phyloP scores from a whole-genome alignment of 2,888 invertebrate genomes.

The Drosophila quinaria region DNA sequence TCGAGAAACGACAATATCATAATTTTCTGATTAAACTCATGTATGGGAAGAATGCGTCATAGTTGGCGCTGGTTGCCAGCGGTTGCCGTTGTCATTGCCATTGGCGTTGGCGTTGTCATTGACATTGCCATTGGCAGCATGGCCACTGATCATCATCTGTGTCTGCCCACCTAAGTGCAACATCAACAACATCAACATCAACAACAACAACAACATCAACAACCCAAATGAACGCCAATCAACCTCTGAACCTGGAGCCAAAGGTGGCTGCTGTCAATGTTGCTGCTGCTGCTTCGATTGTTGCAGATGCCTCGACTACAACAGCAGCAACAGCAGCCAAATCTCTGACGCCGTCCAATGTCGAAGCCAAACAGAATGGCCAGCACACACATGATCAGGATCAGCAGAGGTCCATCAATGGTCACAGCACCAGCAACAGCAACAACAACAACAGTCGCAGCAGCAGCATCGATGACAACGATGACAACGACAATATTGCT shows the following conservation, averaged over 20 bases:
- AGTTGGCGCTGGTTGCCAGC: slow-evolving; percentile 40
- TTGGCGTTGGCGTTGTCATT: background rate
- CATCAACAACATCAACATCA: slow-evolving; percentile 14
- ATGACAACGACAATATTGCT: slow-evolving; percentile 24
- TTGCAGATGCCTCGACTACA: slow-evolving; percentile 30
- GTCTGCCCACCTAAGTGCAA: slow-evolving; percentile 50
- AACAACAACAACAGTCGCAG: slow-evolving; percentile 46
- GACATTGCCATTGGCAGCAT: slow-evolving; percentile 22
- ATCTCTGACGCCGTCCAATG: slow-evolving; percentile 10
- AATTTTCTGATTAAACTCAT: slow-evolving; percentile 7
- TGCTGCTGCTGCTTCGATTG: slow-evolving; percentile 44
- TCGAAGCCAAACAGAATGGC: slow-evolving; percentile 53
- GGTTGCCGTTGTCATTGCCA: slow-evolving; percentile 33
- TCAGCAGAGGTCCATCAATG: slow-evolving; percentile 51
- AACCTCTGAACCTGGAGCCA: slow-evolving; percentile 66
- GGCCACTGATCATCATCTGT: slow-evolving; percentile 42
- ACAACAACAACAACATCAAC: slow-evolving; percentile 3
- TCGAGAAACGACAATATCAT: background rate
- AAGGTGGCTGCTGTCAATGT: slow-evolving; percentile 54
- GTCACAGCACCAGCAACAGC: slow-evolving; percentile 51
- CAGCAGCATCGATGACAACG: slow-evolving; percentile 48
- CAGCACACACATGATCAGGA: slow-evolving; percentile 53
- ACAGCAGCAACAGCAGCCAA: slow-evolving; percentile 32
- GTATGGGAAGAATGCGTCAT: slow-evolving; percentile 36
- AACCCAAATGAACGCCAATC: slow-evolving; percentile 60